Evolutionary conservation across 2,797 vertebrate species (phyloP).

Genomic region (Dendrocincla fuliginosa): DNA sequence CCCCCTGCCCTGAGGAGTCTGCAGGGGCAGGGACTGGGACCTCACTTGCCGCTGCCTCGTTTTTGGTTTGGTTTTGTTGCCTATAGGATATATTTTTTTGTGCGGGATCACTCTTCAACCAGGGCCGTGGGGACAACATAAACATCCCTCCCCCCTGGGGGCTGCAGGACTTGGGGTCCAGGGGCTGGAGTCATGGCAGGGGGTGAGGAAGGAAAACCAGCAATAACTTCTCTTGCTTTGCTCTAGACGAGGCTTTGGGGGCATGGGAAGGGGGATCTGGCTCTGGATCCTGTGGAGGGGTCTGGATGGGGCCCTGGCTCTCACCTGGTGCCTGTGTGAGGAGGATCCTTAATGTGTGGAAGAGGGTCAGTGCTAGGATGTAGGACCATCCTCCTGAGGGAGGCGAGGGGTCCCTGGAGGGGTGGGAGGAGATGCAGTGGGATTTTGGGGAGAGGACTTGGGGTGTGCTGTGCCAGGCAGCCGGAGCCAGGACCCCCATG

Average conservation of each 20-base stretch:
- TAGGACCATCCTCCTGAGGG: neutral
- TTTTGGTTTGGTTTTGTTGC: constrained; percentile 22
- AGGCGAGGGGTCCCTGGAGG: rapidly evolving
- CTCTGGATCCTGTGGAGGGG: neutral
- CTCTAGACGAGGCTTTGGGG: neutral
- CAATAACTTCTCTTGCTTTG: constrained; percentile 25
- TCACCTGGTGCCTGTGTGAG: neutral
- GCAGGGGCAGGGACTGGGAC: neutral
- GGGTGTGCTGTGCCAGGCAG: rapidly evolving
- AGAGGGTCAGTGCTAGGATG: neutral
- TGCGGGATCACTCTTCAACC: constrained; percentile 25
- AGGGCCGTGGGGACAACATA: neutral
- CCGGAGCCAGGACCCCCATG: neutral
- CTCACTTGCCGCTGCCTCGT: neutral
- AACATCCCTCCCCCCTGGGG: neutral
- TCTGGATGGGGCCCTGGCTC: neutral
- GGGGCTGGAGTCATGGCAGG: neutral
- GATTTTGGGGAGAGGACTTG: neutral
- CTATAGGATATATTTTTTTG: constrained; percentile 63
- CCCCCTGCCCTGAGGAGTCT: neutral
- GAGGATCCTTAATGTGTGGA: neutral
- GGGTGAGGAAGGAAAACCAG: neutral
- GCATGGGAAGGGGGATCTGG: neutral
- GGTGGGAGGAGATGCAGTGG: neutral
- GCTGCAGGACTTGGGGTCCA: neutral